Evolutionary conservation across 2,797 vertebrate genomes (phyloP).

Genomic region (Rhyacichthys aspro): DNA sequence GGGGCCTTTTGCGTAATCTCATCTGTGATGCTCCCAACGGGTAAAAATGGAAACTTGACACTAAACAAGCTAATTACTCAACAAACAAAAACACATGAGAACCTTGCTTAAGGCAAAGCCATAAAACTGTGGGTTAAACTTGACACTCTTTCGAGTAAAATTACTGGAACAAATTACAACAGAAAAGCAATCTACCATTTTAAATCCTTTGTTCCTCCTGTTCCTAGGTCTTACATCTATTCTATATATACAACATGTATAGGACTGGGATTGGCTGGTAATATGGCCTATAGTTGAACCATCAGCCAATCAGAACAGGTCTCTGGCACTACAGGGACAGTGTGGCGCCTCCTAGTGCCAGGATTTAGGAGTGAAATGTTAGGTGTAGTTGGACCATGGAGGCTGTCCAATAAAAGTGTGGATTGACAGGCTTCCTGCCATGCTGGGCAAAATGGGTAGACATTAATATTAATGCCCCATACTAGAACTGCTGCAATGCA

Average conservation of each 20-base stretch:
- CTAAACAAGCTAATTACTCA: slow-evolving; percentile 68
- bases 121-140: slow-evolving; percentile 51
- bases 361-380: slow-evolving; percentile 17
- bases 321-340: slow-evolving; percentile 23
- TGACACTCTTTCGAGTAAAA: slow-evolving; percentile 30
- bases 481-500: slow-evolving; percentile 81
- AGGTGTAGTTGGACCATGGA: slow-evolving; percentile 43
- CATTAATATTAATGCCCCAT: slow-evolving; percentile 82
- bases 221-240: slow-evolving; percentile 24
- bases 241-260: slow-evolving; percentile 44
- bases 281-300: slow-evolving; percentile 32
- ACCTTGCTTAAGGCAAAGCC: slow-evolving; percentile 51
- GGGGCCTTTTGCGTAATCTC: slow-evolving; percentile 66
- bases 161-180: slow-evolving; percentile 15
- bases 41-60: slow-evolving; percentile 53
- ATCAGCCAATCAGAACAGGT: slow-evolving; percentile 40
- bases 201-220: slow-evolving; percentile 53
- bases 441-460: slow-evolving; percentile 68
- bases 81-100: slow-evolving; percentile 63
- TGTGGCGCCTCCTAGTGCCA: slow-evolving; percentile 50
- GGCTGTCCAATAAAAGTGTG: slow-evolving; percentile 49
- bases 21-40: slow-evolving; percentile 48
- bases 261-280: slow-evolving; percentile 46
- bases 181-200: slow-evolving; percentile 22
- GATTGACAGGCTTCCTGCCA: slow-evolving; percentile 77